A percentile compares a stretch with the other conserved stretches of the same genome.
These are phyloP conservation scores for Metaphire vulgaris DNA, from an alignment of 1,140 invertebrate species.

Conservation along the genomic window DNA sequence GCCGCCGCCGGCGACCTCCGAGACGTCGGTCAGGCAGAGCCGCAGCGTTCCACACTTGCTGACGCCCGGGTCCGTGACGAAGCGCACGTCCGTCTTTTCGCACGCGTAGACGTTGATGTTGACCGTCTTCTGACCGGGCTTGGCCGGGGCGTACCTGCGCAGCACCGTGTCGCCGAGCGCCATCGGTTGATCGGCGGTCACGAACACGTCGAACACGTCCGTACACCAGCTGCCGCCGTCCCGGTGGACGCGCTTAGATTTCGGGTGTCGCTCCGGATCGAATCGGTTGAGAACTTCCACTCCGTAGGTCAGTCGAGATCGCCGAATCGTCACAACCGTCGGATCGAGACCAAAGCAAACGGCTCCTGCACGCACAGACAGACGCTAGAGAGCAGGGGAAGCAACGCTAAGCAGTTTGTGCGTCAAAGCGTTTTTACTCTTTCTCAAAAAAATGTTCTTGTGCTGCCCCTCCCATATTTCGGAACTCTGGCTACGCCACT, in stretches of 20 bases:
- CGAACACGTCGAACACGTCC: constrained; percentile 59
- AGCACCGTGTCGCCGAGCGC: constrained; percentile 55
- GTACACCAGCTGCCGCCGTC: constrained; percentile 58
- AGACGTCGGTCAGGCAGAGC: constrained; percentile 51
- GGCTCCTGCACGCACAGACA: too few species aligned
- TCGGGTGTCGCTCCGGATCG: constrained; percentile 53
- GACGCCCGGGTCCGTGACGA: constrained; percentile 58
- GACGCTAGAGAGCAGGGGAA: too few species aligned
- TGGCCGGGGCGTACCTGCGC: constrained; percentile 58
- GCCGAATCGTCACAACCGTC: constrained; percentile 54
- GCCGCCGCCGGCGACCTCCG: constrained; percentile 27
- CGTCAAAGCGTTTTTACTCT: too few species aligned
- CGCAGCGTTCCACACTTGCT: constrained; percentile 55
- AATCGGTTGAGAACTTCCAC: constrained; percentile 60
- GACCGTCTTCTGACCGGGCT: constrained; percentile 52
- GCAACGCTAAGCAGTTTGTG: too few species aligned
- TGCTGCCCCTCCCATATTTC: too few species aligned
- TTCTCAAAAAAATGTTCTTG: too few species aligned
- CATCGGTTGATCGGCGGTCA: constrained; percentile 54
- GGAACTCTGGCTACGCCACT: too few species aligned
- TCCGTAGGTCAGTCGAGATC: constrained; percentile 58
- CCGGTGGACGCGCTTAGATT: constrained; percentile 53
- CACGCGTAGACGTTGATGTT: constrained; percentile 58
- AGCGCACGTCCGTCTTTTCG: constrained; percentile 51
- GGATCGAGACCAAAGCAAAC: constrained; percentile 60